Evolutionary conservation across 2,888 invertebrate genomes (phyloP), one percentile per base, ranked within the genome.

Genomic region (Scaptomyza tumidula): DNA sequence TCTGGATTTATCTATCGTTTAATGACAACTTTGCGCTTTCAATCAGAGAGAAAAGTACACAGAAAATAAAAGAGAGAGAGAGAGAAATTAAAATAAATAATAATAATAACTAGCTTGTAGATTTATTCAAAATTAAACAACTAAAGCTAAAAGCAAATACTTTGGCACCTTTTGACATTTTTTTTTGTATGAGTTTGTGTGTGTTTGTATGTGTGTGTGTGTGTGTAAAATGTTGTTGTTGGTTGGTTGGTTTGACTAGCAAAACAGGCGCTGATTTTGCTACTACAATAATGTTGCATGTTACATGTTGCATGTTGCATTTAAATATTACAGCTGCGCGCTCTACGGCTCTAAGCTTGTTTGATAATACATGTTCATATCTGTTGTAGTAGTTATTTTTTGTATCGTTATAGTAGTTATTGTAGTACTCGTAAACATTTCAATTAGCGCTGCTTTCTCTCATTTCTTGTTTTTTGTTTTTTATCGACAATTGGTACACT

Each of bases 111-210:
- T 73, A 56, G 64, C 46, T 46, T n/a, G 27, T 77, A 52, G 50
- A 53, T 83, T 86, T 84, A 86, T 86, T 83, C 45, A 72, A 72
- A 68, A 68, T 71, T 78, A 39, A 70, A 75, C 62, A 76, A 76
- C 73, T 75, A 75, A 73, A 87, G 77, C 83, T 86, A 83, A 83
- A 86, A 86, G 88, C 83, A 78, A 86, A 86, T 86, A 86, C 88
- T 86, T 86, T 86, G 85, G 85, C 85, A 86, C 88, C 86, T 86
- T 86, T 86, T 59, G 72, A 78, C 66, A 78, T 78, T 24, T 24
- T 24, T 3, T 24, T 80, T 65, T 65, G 24, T 50, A 35, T 46
- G 31, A 62, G 48, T 61, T 37, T 46, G 37, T 53, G 43, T 41
- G 43, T 41, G 33, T 16, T 29, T 37, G 43, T 48, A 44, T 50